Conservation (phyloP, 2,888 invertebrate species). For the Melieria crassipennis region DNA sequence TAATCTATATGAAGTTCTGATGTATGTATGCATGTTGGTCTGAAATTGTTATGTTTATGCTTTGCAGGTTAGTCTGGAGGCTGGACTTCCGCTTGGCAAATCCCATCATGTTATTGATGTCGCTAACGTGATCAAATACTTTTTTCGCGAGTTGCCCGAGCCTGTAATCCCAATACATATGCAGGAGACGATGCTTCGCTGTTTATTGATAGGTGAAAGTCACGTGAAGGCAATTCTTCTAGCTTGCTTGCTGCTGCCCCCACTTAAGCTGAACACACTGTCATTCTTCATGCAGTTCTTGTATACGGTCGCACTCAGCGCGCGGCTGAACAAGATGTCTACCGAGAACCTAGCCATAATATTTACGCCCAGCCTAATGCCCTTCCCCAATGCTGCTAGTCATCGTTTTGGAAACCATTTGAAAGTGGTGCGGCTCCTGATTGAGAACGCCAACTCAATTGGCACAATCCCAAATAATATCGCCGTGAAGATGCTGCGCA, state of each 20-base stretch:
- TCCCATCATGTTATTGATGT: conserved; percentile 85
- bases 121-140: conserved; percentile 85
- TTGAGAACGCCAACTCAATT: conserved; percentile 79
- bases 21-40: not conserved
- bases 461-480: conserved; percentile 76
- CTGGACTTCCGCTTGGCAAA: conserved; percentile 75
- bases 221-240: conserved; percentile 71
- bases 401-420: conserved; percentile 76
- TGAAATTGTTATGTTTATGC: conserved; percentile 2
- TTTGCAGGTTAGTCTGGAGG: conserved; percentile 68
- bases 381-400: conserved; percentile 71
- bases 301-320: conserved; percentile 70
- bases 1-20: not conserved
- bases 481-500: conserved; percentile 63
- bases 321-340: conserved; percentile 84
- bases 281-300: conserved; percentile 80
- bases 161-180: conserved; percentile 77
- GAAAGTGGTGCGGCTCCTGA: conserved; percentile 78
- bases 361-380: conserved; percentile 87
- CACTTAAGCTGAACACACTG: conserved; percentile 80
- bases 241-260: conserved; percentile 77
- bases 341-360: conserved; percentile 85
- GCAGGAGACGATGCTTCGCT: conserved; percentile 81
- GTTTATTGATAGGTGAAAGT: conserved; percentile 71
- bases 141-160: conserved; percentile 85